These are phyloP conservation scores for Oncorhynchus kisutch DNA, from an alignment of 2,113 vertebrate species.

Conservation along the genomic window DNA sequence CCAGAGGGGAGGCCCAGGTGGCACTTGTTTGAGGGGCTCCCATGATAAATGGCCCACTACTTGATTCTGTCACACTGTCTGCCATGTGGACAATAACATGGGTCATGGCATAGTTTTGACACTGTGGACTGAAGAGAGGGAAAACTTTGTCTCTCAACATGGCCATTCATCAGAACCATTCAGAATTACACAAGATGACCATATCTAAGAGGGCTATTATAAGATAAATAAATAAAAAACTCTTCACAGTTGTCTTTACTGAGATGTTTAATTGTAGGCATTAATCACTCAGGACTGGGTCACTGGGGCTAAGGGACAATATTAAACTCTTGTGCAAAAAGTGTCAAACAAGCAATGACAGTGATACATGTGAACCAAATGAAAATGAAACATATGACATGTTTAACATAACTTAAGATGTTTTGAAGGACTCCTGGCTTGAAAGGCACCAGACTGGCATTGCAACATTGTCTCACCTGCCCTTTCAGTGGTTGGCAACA, in stretches of 20 bases:
- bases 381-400: conserved; percentile 50
- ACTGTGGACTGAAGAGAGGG: conserved; percentile 25
- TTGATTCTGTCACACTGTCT: conserved; percentile 75
- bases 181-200: conserved; percentile 26
- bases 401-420: conserved; percentile 48
- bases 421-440: conserved; percentile 32
- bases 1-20: conserved; percentile 35
- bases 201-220: conserved; percentile 18
- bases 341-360: conserved; percentile 50
- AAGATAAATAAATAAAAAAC: conserved; percentile 57
- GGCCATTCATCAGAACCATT: conserved; percentile 33
- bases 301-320: background rate
- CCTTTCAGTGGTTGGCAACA: background rate
- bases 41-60: conserved; percentile 75
- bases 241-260: conserved; percentile 49
- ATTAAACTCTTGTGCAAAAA: background rate
- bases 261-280: conserved; percentile 52
- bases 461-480: conserved; percentile 6
- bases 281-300: conserved; percentile 45
- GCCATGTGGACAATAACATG: conserved; percentile 69
- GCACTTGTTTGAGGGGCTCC: conserved; percentile 68
- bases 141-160: conserved; percentile 52
- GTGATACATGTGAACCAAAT: conserved; percentile 48
- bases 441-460: conserved; percentile 22
- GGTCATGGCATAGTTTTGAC: conserved; percentile 60